phyloP scores from a whole-genome alignment of 2,113 vertebrate species.

The Garra rufa region DNA sequence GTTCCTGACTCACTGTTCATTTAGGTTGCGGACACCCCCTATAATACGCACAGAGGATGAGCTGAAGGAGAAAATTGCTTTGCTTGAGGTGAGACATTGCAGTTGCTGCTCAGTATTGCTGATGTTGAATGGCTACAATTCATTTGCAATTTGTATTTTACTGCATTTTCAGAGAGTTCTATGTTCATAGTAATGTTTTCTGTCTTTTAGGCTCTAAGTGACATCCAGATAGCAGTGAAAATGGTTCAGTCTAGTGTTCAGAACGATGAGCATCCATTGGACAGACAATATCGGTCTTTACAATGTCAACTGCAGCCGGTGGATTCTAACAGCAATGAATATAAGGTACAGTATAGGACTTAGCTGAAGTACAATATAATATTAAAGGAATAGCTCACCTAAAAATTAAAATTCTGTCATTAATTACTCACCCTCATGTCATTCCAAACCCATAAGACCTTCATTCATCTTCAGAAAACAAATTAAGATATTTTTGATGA shows the following conservation, averaged over 20 bases:
- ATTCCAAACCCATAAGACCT: no score
- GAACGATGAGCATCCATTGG: conserved; percentile 81
- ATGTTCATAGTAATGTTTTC: neutral
- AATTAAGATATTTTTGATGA: no score
- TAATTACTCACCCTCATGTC: no score
- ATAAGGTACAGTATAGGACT: conserved; percentile 70
- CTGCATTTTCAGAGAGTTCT: neutral
- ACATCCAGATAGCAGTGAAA: conserved; percentile 89
- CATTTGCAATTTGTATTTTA: neutral
- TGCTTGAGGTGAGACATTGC: conserved; percentile 73
- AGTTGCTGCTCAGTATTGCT: neutral
- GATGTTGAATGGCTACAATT: neutral
- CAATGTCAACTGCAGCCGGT: conserved; percentile 78
- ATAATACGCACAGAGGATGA: conserved; percentile 82
- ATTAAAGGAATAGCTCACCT: no score
- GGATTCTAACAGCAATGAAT: conserved; percentile 73
- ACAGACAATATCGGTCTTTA: conserved; percentile 82
- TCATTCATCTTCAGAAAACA: no score
- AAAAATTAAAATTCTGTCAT: no score
- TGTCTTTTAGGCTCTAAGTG: conserved; percentile 79
- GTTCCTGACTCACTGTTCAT: neutral
- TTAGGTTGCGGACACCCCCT: conserved; percentile 83
- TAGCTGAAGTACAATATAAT: no score
- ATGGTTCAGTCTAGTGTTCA: conserved; percentile 76
- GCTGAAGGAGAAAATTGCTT: conserved; percentile 83